phyloP scores from a whole-genome alignment of 2,888 invertebrate genomes.

The Epistrophe grossulariae region DNA sequence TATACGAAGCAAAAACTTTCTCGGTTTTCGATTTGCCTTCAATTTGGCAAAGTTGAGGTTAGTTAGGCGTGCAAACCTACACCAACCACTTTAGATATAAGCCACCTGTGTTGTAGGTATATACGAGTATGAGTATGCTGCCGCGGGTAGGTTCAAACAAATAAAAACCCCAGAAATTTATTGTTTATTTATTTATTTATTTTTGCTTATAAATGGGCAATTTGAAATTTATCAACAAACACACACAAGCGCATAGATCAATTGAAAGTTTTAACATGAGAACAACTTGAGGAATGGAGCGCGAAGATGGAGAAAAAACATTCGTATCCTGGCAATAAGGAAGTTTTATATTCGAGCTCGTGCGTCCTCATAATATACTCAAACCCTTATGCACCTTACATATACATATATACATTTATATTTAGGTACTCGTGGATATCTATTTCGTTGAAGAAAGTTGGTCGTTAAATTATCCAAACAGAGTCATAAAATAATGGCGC shows the following conservation, averaged over 20 bases:
- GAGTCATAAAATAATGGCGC: slow-evolving; percentile 32
- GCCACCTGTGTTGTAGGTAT: slow-evolving; percentile 37
- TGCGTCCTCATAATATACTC: too few relatives aligned
- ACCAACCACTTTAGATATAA: slow-evolving; percentile 42
- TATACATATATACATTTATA: too few relatives aligned
- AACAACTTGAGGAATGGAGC: not conserved
- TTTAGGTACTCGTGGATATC: not conserved
- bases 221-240: slow-evolving; percentile 61
- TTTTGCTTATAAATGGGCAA: slow-evolving; percentile 49
- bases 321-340: not conserved
- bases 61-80: slow-evolving; percentile 37
- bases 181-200: slow-evolving; percentile 63
- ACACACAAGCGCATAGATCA: slow-evolving; percentile 11
- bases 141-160: not conserved
- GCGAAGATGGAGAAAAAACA: not conserved
- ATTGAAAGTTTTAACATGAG: slow-evolving; percentile 20
- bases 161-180: slow-evolving; percentile 49
- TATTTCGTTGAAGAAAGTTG: slow-evolving; percentile 24
- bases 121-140: not conserved
- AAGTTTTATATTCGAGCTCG: not conserved
- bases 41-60: slow-evolving; percentile 53
- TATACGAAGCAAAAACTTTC: slow-evolving; percentile 31
- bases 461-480: slow-evolving; percentile 32
- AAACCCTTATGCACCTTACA: not conserved
- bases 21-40: slow-evolving; percentile 42